Base-by-base conservation (phyloP, 1,140 invertebrate species). In the Holcopasites calliopsidis region DNA sequence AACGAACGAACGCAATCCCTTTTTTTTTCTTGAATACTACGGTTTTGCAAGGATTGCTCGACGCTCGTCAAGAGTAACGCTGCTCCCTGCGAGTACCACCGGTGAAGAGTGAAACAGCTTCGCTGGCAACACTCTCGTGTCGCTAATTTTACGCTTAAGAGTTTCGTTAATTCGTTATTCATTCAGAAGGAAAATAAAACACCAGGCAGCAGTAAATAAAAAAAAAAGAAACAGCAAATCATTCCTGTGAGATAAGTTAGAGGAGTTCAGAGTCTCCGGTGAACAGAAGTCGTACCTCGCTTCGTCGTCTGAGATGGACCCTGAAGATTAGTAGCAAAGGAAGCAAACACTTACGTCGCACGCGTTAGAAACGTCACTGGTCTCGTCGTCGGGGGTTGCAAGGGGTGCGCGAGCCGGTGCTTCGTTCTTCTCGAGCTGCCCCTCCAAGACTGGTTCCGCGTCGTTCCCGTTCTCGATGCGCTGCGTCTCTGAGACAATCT, bases 281-380 rank as follows among this genome's bases (percentile, higher is more conserved):
- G n/a, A n/a, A n/a, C n/a, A n/a, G n/a, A n/a, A n/a, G 28, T 62
- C 40, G 31, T 66, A 65, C 60, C 49, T 52, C 31, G 1, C 18
- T 50, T 40, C n/a, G 3, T 10, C n/a, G 11, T 8, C 35, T 18
- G 21, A 44, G 3, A 13, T 1, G 26, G 16, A 4, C 44, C 11
- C 2, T 3, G 49, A 4, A 26, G 61, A 47, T 66, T 66, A 66
- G 50, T 55, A 0, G 57, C 35, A 68, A 76, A 77, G 71, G 57
- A 65, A 74, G 52, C 61, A 35, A 82, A n/a, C 68, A 90, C 89
- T 90, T 88, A 90, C 89, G 76, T 88, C 84, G 54, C 85, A 87
- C 55, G 82, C 74, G 76, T 88, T 89, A 81, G 86, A 88, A 60
- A 88, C 81, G 61, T 90, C 86, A 76, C 84, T 86, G 74, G 80